phyloP scores from a whole-genome alignment of 2,113 vertebrate genomes.

The Sebastes fasciatus region DNA sequence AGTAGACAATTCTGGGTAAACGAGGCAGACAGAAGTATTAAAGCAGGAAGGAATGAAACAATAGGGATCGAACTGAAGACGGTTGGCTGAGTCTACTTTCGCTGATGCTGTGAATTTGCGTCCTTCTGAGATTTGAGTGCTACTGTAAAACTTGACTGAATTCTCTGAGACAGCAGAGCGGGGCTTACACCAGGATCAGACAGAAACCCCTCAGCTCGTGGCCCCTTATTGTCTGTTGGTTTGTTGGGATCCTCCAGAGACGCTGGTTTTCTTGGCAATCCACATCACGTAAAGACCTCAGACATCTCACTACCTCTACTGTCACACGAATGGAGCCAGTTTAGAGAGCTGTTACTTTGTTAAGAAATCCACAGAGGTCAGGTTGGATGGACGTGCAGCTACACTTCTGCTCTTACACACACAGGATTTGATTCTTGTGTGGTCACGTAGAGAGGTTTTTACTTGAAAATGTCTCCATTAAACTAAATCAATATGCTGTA shows the following conservation, averaged over 20 bases:
- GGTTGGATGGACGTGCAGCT: too few relatives aligned
- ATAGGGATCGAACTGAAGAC: too few relatives aligned
- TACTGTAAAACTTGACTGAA: slow-evolving; percentile 10
- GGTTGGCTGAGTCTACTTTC: not conserved
- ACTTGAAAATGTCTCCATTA: slow-evolving; percentile 6
- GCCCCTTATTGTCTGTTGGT: slow-evolving; percentile 10
- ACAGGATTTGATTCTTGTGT: not conserved
- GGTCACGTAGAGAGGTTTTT: not conserved
- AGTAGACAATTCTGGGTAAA: not conserved
- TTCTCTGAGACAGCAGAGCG: slow-evolving; percentile 23
- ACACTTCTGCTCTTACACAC: not conserved
- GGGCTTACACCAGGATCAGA: slow-evolving; percentile 46
- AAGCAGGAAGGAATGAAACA: not conserved
- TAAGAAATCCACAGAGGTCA: not conserved
- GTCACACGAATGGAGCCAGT: not conserved
- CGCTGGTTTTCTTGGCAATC: not conserved
- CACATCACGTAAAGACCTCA: not conserved
- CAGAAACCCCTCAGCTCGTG: not conserved
- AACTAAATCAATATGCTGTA: slow-evolving; percentile 22
- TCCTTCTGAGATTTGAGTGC: not conserved
- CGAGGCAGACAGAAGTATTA: not conserved
- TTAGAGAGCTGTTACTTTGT: not conserved
- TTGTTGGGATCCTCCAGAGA: slow-evolving; percentile 27
- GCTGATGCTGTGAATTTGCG: slow-evolving; percentile 8
- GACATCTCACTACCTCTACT: slow-evolving; percentile 5